A percentile compares a stretch with the other conserved stretches of the same genome.
Conservation (phyloP, 2,888 invertebrate species). For the Antheraea assamensis region DNA sequence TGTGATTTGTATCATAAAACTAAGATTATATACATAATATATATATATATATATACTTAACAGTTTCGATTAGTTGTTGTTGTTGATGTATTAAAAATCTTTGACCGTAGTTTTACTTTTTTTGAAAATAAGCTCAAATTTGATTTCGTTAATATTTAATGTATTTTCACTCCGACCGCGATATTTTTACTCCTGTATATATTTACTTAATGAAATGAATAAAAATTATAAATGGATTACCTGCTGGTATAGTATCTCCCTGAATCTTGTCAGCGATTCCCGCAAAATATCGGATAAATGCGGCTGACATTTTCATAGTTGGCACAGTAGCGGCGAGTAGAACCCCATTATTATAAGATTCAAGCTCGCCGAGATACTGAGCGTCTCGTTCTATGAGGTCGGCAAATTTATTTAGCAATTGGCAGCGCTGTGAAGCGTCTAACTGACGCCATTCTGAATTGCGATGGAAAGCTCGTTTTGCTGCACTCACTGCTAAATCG, state of each 20-base stretch:
- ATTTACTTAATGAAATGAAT: neutral
- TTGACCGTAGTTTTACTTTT: too few species aligned
- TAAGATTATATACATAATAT: too few species aligned
- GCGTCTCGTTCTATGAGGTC: slow-evolving; percentile 89
- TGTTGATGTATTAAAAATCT: too few species aligned
- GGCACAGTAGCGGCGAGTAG: slow-evolving; percentile 84
- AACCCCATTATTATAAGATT: slow-evolving; percentile 95
- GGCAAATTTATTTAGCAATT: slow-evolving; percentile 87
- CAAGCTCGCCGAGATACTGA: slow-evolving; percentile 89
- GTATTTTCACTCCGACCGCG: neutral
- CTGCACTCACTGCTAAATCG: slow-evolving; percentile 88
- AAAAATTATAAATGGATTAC: slow-evolving; percentile 29
- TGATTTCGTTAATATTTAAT: too few species aligned
- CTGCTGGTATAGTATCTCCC: slow-evolving; percentile 84
- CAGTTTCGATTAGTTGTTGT: too few species aligned
- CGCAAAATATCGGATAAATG: slow-evolving; percentile 87
- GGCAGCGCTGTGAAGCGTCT: slow-evolving; percentile 91
- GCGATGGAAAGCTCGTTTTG: slow-evolving; percentile 86
- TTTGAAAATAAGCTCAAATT: too few species aligned
- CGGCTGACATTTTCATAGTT: slow-evolving; percentile 77
- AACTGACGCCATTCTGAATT: slow-evolving; percentile 89
- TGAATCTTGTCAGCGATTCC: slow-evolving; percentile 94
- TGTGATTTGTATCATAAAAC: too few species aligned
- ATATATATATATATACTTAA: too few species aligned
- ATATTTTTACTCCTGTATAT: too few species aligned